Percentiles rank a stretch among this genome's conserved stretches.
phyloP scores from a whole-genome alignment of 1,140 invertebrate species.

The Temnothorax longispinosus region DNA sequence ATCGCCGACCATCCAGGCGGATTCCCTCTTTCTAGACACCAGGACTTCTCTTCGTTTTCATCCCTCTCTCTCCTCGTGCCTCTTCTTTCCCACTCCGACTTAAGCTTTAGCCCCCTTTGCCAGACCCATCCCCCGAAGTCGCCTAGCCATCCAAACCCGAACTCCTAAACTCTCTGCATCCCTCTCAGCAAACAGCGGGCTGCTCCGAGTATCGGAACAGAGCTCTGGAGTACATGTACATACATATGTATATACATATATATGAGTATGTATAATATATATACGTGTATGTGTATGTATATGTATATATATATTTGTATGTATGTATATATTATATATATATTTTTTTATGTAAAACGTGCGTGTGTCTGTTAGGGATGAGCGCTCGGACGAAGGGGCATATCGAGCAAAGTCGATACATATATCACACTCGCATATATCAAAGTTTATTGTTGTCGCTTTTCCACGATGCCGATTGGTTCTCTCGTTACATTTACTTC shows the following conservation, averaged over 20 bases:
- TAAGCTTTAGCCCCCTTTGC: constrained; percentile 61
- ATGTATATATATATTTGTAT: background rate
- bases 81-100: constrained; percentile 18
- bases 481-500: no score
- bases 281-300: background rate
- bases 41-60: constrained; percentile 18
- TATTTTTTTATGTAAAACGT: constrained; percentile 16
- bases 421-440: no score
- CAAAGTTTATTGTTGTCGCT: no score
- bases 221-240: constrained; percentile 73
- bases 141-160: constrained; percentile 71
- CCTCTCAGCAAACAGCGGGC: constrained; percentile 83
- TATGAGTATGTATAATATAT: background rate
- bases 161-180: constrained; percentile 78
- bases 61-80: constrained; percentile 22
- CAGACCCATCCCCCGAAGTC: constrained; percentile 76
- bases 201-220: constrained; percentile 75
- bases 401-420: background rate
- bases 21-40: constrained; percentile 70
- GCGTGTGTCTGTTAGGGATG: background rate
- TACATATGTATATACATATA: background rate
- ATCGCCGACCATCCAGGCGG: constrained; percentile 76
- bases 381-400: background rate
- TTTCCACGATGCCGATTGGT: no score
- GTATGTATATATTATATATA: constrained; percentile 39